A percentile compares a stretch with the other conserved stretches of the same genome.
Evolutionary conservation across 1,140 invertebrate genomes (phyloP).

Genomic region (Popillia japonica): DNA sequence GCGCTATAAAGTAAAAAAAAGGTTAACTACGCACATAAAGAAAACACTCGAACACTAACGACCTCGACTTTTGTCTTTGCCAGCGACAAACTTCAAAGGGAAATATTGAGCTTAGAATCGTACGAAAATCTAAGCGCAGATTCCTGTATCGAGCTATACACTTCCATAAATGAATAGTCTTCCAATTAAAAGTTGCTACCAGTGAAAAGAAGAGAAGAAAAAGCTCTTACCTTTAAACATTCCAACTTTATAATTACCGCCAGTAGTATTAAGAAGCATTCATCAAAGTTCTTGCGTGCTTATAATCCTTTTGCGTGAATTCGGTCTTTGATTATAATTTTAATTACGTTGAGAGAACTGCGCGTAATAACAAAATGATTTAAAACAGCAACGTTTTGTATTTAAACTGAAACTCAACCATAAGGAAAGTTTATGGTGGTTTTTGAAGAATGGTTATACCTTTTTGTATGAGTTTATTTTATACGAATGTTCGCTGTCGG

Average conservation of each 20-base stretch:
- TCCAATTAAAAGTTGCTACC: slow-evolving; percentile 8
- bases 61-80: neutral
- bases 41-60: neutral
- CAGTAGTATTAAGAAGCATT: slow-evolving; percentile 7
- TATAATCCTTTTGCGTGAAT: slow-evolving; percentile 27
- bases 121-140: neutral
- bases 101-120: neutral
- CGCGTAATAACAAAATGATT: neutral
- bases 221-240: neutral
- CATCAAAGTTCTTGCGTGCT: slow-evolving; percentile 32
- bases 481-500: too few species aligned
- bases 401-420: neutral
- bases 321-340: slow-evolving; percentile 25
- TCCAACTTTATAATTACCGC: slow-evolving; percentile 27
- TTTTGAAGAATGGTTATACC: too few species aligned
- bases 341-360: neutral
- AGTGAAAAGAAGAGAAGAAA: neutral
- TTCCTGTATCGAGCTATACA: neutral
- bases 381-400: slow-evolving; percentile 8
- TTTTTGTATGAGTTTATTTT: too few species aligned
- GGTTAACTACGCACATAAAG: neutral
- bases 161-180: slow-evolving; percentile 9
- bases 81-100: neutral
- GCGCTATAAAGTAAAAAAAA: neutral
- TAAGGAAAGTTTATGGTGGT: too few species aligned